phyloP scores from a whole-genome alignment of 2,113 vertebrate species.

The Pygoscelis antarcticus region DNA sequence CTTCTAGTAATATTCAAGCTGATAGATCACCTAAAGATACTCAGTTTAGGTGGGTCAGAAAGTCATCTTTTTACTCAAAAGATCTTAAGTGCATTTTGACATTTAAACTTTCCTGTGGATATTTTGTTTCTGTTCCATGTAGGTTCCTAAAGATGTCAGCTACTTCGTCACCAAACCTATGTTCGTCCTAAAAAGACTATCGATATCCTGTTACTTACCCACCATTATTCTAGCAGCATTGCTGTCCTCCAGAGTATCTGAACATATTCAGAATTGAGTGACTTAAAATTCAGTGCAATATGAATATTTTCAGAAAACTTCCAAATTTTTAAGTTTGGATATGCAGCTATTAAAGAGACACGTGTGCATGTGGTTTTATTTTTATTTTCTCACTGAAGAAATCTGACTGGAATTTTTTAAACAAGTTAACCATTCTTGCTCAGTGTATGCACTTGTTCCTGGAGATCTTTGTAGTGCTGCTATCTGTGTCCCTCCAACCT shows the following conservation, averaged over 20 bases:
- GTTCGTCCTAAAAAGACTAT: background rate
- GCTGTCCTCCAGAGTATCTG: background rate
- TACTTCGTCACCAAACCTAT: background rate
- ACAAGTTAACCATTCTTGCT: background rate
- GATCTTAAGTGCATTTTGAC: background rate
- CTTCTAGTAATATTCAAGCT: background rate
- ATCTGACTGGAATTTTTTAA: background rate
- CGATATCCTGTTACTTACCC: background rate
- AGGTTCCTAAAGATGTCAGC: background rate
- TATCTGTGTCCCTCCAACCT: background rate
- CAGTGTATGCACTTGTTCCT: background rate
- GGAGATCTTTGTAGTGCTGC: background rate
- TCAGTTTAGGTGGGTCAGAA: background rate
- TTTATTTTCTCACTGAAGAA: background rate
- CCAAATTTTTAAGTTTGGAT: background rate
- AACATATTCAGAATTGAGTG: rapidly evolving
- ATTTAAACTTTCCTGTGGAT: background rate
- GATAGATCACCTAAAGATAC: background rate
- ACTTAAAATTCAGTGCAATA: background rate
- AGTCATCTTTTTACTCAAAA: background rate
- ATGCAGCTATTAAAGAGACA: background rate
- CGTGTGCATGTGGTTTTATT: background rate
- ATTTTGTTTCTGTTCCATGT: background rate
- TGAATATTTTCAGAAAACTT: background rate
- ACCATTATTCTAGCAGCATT: background rate